phyloP scores from a whole-genome alignment of 2,888 invertebrate species.

The Phoenoteleia sp. region DNA sequence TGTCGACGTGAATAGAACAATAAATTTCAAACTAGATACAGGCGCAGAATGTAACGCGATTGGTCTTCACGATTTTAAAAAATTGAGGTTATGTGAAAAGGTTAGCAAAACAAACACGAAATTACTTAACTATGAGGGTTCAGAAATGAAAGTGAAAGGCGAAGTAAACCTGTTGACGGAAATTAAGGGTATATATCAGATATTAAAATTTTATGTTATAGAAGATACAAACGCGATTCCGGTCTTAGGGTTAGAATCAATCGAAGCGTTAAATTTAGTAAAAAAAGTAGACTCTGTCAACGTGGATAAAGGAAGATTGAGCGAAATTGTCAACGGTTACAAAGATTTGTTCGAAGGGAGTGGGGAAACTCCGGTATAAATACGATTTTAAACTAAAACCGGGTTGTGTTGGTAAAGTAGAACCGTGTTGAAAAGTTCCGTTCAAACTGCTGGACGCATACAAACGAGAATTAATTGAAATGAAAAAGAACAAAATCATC shows the following conservation, averaged over 20 bases:
- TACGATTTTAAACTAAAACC: slow-evolving; percentile 57
- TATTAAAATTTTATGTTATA: neutral
- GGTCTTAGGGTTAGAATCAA: neutral
- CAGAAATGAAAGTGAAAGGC: neutral
- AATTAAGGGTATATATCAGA: neutral
- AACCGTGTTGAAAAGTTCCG: slow-evolving; percentile 10
- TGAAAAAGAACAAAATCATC: slow-evolving; percentile 11
- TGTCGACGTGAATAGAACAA: neutral
- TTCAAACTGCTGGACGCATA: neutral
- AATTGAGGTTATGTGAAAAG: neutral
- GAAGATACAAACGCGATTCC: neutral
- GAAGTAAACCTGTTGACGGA: neutral
- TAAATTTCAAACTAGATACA: neutral
- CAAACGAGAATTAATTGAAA: neutral
- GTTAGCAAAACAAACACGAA: neutral
- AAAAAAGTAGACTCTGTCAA: neutral
- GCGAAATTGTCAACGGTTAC: neutral
- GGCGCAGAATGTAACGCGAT: neutral
- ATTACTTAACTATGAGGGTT: neutral
- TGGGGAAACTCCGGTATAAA: slow-evolving; percentile 43
- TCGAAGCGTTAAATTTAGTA: neutral
- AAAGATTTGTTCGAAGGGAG: slow-evolving; percentile 52
- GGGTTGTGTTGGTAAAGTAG: neutral
- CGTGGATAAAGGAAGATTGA: too few species aligned
- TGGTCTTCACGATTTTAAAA: neutral